Evolutionary conservation across 1,140 invertebrate genomes (phyloP).

Genomic region (Zophobas atratus): DNA sequence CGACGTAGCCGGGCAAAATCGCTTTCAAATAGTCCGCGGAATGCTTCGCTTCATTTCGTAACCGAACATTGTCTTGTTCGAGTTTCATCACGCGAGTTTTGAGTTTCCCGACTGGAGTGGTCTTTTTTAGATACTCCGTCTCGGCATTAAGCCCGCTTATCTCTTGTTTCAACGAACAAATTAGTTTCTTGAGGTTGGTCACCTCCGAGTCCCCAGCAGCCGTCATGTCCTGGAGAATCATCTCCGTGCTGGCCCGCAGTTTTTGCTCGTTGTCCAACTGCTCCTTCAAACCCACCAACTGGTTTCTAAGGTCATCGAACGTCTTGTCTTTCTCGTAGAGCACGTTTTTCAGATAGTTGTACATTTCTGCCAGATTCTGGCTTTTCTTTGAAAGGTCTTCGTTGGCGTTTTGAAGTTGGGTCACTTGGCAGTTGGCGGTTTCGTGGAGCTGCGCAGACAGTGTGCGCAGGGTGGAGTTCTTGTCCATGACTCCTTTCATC

Average conservation of each 20-base stretch:
- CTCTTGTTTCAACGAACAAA: background rate
- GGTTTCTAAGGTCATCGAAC: conserved; percentile 10
- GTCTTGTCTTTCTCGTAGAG: conserved; percentile 22
- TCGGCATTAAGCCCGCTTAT: conserved; percentile 1
- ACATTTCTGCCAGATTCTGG: conserved; percentile 12
- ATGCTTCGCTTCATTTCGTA: background rate
- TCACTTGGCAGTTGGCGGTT: conserved; percentile 60
- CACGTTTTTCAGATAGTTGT: conserved; percentile 16
- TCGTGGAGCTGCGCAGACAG: conserved; percentile 61
- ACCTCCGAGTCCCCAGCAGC: conserved; percentile 6
- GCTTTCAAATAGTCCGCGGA: background rate
- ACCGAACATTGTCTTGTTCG: background rate
- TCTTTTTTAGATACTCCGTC: background rate
- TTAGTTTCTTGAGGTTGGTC: background rate
- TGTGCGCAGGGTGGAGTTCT: conserved; percentile 58
- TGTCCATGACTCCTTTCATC: conserved; percentile 41
- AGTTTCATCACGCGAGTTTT: background rate
- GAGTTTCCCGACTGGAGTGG: background rate
- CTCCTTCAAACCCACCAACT: background rate
- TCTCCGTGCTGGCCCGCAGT: conserved; percentile 4
- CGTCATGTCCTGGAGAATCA: background rate
- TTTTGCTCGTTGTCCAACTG: conserved; percentile 5
- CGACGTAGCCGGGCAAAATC: conserved; percentile 10
- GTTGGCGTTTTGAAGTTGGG: conserved; percentile 54
- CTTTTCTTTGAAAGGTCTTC: conserved; percentile 32